phyloP scores from a whole-genome alignment of 2,113 vertebrate species.

The Pristiophorus japonicus region DNA sequence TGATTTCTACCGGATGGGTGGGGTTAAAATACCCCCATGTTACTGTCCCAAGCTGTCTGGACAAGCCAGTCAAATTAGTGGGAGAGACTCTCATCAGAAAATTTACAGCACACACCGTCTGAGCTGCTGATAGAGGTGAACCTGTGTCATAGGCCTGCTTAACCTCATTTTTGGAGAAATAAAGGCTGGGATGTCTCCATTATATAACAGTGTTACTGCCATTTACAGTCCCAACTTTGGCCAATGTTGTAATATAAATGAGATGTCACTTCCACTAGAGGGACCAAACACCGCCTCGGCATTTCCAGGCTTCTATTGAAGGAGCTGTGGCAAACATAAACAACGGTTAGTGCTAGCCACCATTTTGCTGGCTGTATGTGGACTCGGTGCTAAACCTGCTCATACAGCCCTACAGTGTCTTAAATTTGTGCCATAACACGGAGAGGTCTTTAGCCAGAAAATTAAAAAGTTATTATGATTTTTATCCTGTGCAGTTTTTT shows the following conservation, averaged over 20 bases:
- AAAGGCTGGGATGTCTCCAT: neutral
- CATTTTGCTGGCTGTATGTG: too few species aligned
- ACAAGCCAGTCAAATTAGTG: neutral
- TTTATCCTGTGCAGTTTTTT: too few species aligned
- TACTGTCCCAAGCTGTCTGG: neutral
- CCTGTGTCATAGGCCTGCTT: neutral
- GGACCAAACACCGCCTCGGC: too few species aligned
- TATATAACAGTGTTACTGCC: neutral
- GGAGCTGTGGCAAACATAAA: too few species aligned
- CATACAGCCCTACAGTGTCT: too few species aligned
- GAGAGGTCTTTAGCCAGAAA: too few species aligned
- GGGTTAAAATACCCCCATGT: neutral
- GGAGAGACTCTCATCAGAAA: neutral
- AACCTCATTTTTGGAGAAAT: neutral
- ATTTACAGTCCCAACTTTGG: neutral
- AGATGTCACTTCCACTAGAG: neutral
- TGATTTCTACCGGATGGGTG: neutral
- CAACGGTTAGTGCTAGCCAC: too few species aligned
- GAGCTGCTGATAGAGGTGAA: neutral
- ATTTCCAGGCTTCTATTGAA: too few species aligned
- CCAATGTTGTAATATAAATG: neutral
- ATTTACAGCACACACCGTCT: neutral
- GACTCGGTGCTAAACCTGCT: too few species aligned
- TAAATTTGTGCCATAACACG: too few species aligned
- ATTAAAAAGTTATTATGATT: too few species aligned